Percentiles rank a stretch among this genome's conserved stretches.
Conservation (phyloP, 2,797 vertebrate species). For the Macropodus opercularis region DNA sequence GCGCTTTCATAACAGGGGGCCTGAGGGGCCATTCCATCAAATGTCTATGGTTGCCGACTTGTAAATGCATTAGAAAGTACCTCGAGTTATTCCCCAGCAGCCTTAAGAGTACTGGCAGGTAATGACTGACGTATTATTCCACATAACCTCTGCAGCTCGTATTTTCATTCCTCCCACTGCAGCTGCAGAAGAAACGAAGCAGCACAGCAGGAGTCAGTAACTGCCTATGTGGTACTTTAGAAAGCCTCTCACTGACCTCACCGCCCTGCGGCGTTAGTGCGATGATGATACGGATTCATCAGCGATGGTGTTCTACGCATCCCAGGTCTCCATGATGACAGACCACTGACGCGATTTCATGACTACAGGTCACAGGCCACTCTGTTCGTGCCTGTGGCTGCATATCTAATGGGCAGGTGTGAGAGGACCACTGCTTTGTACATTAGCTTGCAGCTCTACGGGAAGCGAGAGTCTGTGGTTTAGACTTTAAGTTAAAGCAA, state of each 20-base stretch:
- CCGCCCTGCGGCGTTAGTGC: not conserved
- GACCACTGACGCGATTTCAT: not conserved
- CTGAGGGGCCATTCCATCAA: not conserved
- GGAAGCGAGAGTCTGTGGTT: not conserved
- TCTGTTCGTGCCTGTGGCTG: not conserved
- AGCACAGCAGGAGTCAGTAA: constrained; percentile 46
- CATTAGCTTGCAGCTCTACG: not conserved
- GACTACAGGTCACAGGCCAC: not conserved
- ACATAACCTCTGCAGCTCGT: too few relatives aligned
- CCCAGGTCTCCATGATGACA: not conserved
- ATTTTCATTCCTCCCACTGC: constrained; percentile 3
- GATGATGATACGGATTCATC: constrained; percentile 7
- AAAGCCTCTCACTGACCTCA: constrained; percentile 24
- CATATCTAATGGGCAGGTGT: not conserved
- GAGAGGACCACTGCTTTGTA: not conserved
- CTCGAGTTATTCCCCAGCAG: not conserved
- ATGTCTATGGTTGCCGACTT: not conserved
- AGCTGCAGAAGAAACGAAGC: constrained; percentile 42
- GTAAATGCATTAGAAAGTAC: not conserved
- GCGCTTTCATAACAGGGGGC: not conserved
- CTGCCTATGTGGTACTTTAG: constrained; percentile 27
- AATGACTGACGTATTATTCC: too few relatives aligned
- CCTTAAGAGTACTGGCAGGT: not conserved
- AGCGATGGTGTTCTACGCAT: not conserved
- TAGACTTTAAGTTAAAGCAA: not conserved